These are phyloP conservation scores for Therioaphis trifolii DNA, from an alignment of 2,888 invertebrate genomes.

Conservation along the genomic window DNA sequence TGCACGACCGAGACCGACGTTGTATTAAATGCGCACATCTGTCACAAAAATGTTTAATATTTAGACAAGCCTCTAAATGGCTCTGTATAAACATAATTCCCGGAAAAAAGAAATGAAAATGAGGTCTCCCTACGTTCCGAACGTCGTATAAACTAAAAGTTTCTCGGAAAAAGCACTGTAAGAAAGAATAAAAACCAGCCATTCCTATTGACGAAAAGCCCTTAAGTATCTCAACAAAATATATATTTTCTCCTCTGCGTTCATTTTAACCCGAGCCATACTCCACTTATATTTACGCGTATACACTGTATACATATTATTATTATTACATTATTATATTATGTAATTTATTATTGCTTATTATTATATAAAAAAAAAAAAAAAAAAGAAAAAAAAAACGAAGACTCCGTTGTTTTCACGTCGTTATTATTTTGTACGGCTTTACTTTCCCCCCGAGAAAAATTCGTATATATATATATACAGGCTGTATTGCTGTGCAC, in stretches of 20 bases:
- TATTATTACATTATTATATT: no score
- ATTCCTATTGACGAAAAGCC: neutral
- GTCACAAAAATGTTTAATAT: neutral
- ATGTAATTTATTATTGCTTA: constrained; percentile 6
- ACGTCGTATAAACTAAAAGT: neutral
- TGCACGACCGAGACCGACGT: neutral
- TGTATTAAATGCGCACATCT: neutral
- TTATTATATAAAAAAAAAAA: neutral
- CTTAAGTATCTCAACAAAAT: neutral
- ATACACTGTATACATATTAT: no score
- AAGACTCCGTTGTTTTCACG: constrained; percentile 3
- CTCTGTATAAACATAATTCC: neutral
- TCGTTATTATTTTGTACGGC: constrained; percentile 38
- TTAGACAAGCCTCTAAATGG: neutral
- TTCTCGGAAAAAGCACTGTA: neutral
- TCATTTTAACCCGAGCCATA: neutral
- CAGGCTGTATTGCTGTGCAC: no score
- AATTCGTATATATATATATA: constrained; percentile 27
- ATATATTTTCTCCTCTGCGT: neutral
- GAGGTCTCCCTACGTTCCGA: neutral
- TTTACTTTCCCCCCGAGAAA: constrained; percentile 26
- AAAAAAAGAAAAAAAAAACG: no score
- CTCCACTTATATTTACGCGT: neutral
- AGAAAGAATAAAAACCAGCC: neutral
- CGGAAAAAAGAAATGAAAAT: neutral